Evolutionary conservation across 2,113 vertebrate species (phyloP).

Genomic region (Phrynosoma blainvillii): DNA sequence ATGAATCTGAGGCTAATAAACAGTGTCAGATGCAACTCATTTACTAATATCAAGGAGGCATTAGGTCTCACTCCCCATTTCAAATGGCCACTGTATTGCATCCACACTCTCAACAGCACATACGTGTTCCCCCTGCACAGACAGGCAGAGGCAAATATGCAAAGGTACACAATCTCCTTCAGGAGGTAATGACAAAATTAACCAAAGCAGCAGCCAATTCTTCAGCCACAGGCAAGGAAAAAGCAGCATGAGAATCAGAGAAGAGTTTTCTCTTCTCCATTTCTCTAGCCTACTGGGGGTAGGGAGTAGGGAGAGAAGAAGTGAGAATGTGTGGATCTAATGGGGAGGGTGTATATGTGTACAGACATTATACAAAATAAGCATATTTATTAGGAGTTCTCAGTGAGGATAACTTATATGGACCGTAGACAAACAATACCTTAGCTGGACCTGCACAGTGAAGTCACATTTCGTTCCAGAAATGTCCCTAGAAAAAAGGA

Average conservation of each 20-base stretch:
- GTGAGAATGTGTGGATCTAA: no score
- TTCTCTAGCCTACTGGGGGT: background rate
- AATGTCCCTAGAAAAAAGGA: constrained; percentile 89
- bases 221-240: background rate
- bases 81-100: background rate
- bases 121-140: background rate
- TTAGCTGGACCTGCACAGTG: constrained; percentile 98
- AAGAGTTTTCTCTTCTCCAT: background rate
- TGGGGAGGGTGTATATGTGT: no score
- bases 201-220: background rate
- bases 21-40: background rate
- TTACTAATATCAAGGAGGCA: background rate
- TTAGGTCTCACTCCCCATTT: background rate
- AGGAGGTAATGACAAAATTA: background rate
- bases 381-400: background rate
- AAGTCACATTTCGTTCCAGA: constrained; percentile 99
- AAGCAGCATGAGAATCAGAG: background rate
- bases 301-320: background rate
- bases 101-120: background rate
- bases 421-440: constrained; percentile 72
- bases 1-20: background rate
- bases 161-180: background rate
- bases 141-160: background rate
- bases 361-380: background rate
- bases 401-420: background rate